These are phyloP conservation scores for Zelostemma sp. DNA, from an alignment of 1,140 invertebrate genomes.

Conservation along the genomic window DNA sequence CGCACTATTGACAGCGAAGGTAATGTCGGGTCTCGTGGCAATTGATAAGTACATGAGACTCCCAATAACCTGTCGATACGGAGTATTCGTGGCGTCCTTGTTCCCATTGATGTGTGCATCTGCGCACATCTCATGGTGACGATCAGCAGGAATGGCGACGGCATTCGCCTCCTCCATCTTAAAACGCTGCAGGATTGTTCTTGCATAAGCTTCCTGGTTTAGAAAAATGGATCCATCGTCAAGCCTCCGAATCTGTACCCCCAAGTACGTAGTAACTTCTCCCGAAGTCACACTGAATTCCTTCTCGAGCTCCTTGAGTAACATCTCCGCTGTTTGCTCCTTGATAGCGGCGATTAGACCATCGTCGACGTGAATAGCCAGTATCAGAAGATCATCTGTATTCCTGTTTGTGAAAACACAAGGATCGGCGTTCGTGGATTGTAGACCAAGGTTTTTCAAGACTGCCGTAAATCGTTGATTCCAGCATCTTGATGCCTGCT, in stretches of 20 bases:
- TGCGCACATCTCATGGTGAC: neutral
- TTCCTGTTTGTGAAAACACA: neutral
- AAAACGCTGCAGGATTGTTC: constrained; percentile 9
- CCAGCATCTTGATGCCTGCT: constrained; percentile 55
- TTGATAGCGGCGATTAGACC: neutral
- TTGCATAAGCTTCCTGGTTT: constrained; percentile 10
- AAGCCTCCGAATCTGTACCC: constrained; percentile 8
- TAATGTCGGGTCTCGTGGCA: constrained; percentile 49
- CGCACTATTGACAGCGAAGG: constrained; percentile 39
- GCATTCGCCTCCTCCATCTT: constrained; percentile 7
- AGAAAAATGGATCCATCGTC: constrained; percentile 26
- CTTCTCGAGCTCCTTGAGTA: constrained; percentile 2
- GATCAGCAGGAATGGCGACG: constrained; percentile 4
- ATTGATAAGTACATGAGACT: constrained; percentile 51
- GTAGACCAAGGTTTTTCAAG: neutral
- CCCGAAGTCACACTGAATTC: neutral
- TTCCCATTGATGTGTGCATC: neutral
- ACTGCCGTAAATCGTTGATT: constrained; percentile 6
- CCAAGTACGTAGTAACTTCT: neutral
- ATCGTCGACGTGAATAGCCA: constrained; percentile 16
- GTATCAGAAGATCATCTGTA: constrained; percentile 3
- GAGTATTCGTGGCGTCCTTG: neutral
- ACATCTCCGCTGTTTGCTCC: neutral
- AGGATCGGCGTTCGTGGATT: neutral
- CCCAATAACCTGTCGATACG: constrained; percentile 39